Percentiles rank a stretch among this genome's conserved stretches.
These are phyloP conservation scores for Nasonovia ribisnigri DNA, from an alignment of 2,888 invertebrate species.

Conservation along the genomic window DNA sequence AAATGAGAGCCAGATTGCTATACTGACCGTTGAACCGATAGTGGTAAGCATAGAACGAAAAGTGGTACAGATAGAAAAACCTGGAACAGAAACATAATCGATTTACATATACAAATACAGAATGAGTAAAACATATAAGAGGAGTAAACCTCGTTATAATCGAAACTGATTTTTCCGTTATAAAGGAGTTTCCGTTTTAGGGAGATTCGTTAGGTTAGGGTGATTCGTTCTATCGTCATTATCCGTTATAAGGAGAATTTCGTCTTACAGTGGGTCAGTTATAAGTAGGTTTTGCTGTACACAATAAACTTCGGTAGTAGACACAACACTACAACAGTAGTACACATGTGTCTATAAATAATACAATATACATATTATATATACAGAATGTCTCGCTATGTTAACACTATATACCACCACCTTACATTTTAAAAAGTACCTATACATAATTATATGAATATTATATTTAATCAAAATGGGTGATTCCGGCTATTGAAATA, in stretches of 20 bases:
- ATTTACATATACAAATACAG: neutral
- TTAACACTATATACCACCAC: neutral
- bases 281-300: no score
- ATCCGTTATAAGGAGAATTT: no score
- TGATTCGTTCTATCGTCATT: no score
- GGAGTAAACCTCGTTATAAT: no score
- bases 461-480: neutral
- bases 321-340: neutral
- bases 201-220: no score
- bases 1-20: conserved; percentile 92
- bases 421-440: neutral
- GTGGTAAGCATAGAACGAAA: conserved; percentile 99
- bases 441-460: neutral
- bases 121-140: no score
- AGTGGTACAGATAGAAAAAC: conserved; percentile 99
- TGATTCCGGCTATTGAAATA: neutral
- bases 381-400: neutral
- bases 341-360: neutral
- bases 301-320: conserved; percentile 4
- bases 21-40: conserved; percentile 99
- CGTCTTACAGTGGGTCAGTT: no score
- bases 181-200: no score
- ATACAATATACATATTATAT: neutral
- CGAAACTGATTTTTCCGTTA: no score
- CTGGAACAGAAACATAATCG: conserved; percentile 75